Evolutionary conservation across 2,113 vertebrate genomes (phyloP).

Genomic region (Oceanodroma tethys): DNA sequence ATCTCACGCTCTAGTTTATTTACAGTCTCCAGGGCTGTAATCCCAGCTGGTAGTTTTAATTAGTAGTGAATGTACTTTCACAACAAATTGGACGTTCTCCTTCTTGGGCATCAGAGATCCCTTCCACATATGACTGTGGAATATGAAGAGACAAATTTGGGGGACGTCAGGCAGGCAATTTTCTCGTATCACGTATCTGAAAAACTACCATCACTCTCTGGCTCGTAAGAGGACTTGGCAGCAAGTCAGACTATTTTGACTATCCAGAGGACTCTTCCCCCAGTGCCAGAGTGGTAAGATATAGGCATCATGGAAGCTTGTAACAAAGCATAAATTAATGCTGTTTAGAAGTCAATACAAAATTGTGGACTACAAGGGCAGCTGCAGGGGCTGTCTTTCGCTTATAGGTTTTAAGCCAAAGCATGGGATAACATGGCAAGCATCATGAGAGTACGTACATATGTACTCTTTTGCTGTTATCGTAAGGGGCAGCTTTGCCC

Average conservation of each 20-base stretch:
- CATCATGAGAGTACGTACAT: not conserved
- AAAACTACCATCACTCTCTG: constrained; percentile 2
- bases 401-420: not conserved
- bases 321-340: not conserved
- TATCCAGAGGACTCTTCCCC: constrained; percentile 6
- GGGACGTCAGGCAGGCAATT: not conserved
- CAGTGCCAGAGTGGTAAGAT: not conserved
- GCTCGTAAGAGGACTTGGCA: constrained; percentile 28
- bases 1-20: constrained; percentile 28
- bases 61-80: constrained; percentile 23
- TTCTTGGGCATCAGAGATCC: constrained; percentile 10
- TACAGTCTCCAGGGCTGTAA: constrained; percentile 19
- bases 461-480: not conserved
- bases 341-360: not conserved
- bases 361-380: not conserved
- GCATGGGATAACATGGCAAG: not conserved
- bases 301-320: not conserved
- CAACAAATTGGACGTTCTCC: constrained; percentile 34
- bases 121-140: constrained; percentile 31
- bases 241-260: not conserved
- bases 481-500: not conserved
- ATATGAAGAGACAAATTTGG: constrained; percentile 12
- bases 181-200: not conserved
- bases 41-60: constrained; percentile 49
- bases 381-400: not conserved